phyloP scores from a whole-genome alignment of 2,797 vertebrate genomes.

The Microctenopoma lineatum region DNA sequence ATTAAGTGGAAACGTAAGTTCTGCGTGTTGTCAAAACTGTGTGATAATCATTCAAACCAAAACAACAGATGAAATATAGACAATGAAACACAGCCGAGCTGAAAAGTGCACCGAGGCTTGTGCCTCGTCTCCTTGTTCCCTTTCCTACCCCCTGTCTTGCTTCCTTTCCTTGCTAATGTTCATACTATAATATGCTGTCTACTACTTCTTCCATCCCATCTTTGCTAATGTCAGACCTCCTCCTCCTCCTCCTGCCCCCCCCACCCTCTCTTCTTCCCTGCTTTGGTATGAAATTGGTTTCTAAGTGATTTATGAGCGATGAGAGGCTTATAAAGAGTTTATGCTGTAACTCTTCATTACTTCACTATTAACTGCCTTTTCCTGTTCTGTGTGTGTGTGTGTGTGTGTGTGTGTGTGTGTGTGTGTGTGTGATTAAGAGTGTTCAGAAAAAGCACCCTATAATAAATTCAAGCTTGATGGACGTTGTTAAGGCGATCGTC shows the following conservation, averaged over 20 bases:
- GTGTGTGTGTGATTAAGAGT: slow-evolving; percentile 16
- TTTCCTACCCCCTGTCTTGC: neutral
- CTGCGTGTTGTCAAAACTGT: no score
- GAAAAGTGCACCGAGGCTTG: no score
- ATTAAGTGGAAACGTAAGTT: no score
- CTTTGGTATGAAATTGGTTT: slow-evolving; percentile 59
- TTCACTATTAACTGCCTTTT: slow-evolving; percentile 50
- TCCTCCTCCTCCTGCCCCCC: neutral
- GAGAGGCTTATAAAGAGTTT: slow-evolving; percentile 62
- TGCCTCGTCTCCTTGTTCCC: no score
- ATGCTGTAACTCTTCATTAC: slow-evolving; percentile 66
- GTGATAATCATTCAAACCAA: no score
- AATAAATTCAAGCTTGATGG: slow-evolving; percentile 39
- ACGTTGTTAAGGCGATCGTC: slow-evolving; percentile 35
- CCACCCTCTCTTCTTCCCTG: slow-evolving; percentile 19
- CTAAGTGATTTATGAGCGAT: slow-evolving; percentile 57
- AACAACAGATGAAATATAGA: no score
- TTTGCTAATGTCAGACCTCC: slow-evolving; percentile 11
- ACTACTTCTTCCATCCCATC: neutral
- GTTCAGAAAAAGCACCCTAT: slow-evolving; percentile 32
- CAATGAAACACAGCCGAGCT: no score
- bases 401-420: neutral
- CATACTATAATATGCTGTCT: neutral
- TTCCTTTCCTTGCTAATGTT: neutral
- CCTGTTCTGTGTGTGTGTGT: slow-evolving; percentile 37